Conservation (phyloP, 1,140 invertebrate species). For the Cataglyphis hispanica region DNA sequence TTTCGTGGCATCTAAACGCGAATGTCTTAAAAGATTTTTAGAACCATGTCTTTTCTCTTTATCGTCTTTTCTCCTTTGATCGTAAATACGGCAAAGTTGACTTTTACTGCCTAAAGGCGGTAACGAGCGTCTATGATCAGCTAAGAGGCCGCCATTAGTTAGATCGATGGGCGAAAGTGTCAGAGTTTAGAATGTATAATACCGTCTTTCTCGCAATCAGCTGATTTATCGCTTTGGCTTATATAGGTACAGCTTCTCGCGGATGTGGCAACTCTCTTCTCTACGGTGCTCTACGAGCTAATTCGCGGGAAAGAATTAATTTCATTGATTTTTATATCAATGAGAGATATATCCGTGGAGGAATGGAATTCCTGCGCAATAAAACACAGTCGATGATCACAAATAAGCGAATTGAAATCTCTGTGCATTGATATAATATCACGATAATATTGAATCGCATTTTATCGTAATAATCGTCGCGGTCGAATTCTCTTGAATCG, state of each 20-base stretch:
- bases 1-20: not conserved
- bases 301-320: constrained; percentile 38
- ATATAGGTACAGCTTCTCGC: not conserved
- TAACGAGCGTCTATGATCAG: constrained; percentile 63
- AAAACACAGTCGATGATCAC: not conserved
- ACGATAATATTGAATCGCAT: constrained; percentile 46
- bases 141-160: constrained; percentile 62
- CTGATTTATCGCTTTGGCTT: constrained; percentile 25
- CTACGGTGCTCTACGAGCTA: not conserved
- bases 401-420: constrained; percentile 34
- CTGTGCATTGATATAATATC: constrained; percentile 3
- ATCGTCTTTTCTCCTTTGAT: constrained; percentile 47
- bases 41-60: constrained; percentile 31
- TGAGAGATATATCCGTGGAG: not conserved
- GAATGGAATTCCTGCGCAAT: not conserved
- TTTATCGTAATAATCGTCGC: constrained; percentile 54
- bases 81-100: constrained; percentile 65
- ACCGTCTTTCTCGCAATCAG: constrained; percentile 47
- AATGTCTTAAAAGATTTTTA: constrained; percentile 10
- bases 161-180: constrained; percentile 73
- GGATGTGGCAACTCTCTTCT: constrained; percentile 7
- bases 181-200: constrained; percentile 55
- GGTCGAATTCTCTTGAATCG: constrained; percentile 53
- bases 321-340: constrained; percentile 3
- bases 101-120: constrained; percentile 54